A percentile compares a stretch with the other conserved stretches of the same genome.
phyloP scores from a whole-genome alignment of 2,888 invertebrate species.

The Eurytoma adleriae region DNA sequence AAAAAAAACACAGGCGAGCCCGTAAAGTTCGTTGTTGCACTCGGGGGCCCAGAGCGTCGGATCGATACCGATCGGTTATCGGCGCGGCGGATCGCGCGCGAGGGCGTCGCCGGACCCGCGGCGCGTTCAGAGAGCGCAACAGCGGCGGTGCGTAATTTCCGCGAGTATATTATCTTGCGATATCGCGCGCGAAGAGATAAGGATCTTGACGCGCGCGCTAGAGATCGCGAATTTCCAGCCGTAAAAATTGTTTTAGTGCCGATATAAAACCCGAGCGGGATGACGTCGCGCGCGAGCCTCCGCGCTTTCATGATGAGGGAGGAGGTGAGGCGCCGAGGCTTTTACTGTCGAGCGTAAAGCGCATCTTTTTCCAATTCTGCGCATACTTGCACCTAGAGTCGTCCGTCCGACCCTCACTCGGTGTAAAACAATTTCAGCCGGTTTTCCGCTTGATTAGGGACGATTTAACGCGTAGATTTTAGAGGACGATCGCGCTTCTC shows the following conservation, averaged over 20 bases:
- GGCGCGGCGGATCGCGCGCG: conserved; percentile 30
- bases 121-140: conserved; percentile 20
- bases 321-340: background rate
- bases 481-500: too few relatives aligned
- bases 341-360: conserved; percentile 41
- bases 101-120: conserved; percentile 42
- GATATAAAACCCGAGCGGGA: conserved; percentile 31
- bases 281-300: conserved; percentile 8
- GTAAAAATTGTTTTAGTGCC: conserved; percentile 51
- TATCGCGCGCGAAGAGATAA: conserved; percentile 26
- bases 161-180: conserved; percentile 13
- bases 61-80: conserved; percentile 52
- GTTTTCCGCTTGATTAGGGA: conserved; percentile 10
- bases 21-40: conserved; percentile 59
- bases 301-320: conserved; percentile 3
- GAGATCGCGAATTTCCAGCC: conserved; percentile 38
- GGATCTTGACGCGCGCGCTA: conserved; percentile 15
- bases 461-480: background rate
- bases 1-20: conserved; percentile 26
- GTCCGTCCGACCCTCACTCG: background rate
- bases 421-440: conserved; percentile 34
- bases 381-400: background rate
- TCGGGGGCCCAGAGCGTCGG: conserved; percentile 38
- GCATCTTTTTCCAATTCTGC: conserved; percentile 25
- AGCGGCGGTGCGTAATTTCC: conserved; percentile 39